phyloP scores from a whole-genome alignment of 2,113 vertebrate genomes.

The Onychostoma macrolepis region DNA sequence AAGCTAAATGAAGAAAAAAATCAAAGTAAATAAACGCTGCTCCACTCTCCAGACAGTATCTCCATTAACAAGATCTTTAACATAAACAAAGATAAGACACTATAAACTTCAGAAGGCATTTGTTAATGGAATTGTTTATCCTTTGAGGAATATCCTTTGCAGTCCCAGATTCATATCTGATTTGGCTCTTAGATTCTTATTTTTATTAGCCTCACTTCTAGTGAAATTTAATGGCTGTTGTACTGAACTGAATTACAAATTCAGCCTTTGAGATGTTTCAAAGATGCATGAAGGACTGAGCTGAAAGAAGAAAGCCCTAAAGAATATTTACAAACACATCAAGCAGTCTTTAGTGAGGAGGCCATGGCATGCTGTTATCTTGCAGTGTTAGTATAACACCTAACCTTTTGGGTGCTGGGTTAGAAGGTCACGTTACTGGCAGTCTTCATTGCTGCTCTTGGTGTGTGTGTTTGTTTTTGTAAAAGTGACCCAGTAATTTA shows the following conservation, averaged over 20 bases:
- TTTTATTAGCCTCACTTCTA: not conserved
- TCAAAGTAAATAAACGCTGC: not conserved
- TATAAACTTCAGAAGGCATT: not conserved
- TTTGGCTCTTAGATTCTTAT: not conserved
- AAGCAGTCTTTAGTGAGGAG: not conserved
- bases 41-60: slow-evolving; percentile 6
- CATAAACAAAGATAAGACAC: not conserved
- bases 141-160: slow-evolving; percentile 4
- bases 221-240: slow-evolving; percentile 1
- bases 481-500: not conserved
- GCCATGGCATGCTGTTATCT: not conserved
- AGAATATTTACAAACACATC: not conserved
- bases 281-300: not conserved
- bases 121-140: not conserved
- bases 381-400: slow-evolving; percentile 30
- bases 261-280: not conserved
- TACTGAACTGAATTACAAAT: not conserved
- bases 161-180: slow-evolving; percentile 9
- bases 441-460: not conserved
- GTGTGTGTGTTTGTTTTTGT: not conserved
- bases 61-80: not conserved
- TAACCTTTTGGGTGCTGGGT: slow-evolving; percentile 26
- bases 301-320: slow-evolving; percentile 1
- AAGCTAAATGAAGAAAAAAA: slow-evolving; percentile 4
- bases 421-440: not conserved